These are phyloP conservation scores for Drosophila sproati DNA, from an alignment of 1,140 invertebrate genomes.

Conservation along the genomic window DNA sequence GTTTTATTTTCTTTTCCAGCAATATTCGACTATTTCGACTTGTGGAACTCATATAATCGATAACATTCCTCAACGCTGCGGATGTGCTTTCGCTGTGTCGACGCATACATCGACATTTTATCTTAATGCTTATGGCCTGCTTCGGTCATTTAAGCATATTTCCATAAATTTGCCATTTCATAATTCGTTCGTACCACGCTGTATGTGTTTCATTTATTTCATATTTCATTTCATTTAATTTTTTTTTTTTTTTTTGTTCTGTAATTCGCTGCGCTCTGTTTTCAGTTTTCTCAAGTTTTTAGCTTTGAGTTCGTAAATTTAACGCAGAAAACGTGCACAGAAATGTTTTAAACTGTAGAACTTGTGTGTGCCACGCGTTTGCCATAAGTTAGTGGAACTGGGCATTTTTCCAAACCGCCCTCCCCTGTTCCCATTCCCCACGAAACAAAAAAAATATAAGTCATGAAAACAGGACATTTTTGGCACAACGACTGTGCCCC, in stretches of 20 bases:
- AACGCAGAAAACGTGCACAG: slow-evolving; percentile 68
- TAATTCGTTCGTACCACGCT: slow-evolving; percentile 23
- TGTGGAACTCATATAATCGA: slow-evolving; percentile 1
- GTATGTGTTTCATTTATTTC: no score
- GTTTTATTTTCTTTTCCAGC: neutral
- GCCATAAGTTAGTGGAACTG: slow-evolving; percentile 50
- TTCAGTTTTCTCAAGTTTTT: slow-evolving; percentile 6
- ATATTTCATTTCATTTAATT: neutral
- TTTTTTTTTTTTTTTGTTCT: slow-evolving; percentile 4
- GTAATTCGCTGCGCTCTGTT: slow-evolving; percentile 4
- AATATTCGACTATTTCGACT: neutral
- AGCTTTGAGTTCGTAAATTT: slow-evolving; percentile 42
- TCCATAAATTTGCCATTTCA: slow-evolving; percentile 50
- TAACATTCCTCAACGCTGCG: neutral
- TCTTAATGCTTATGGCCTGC: slow-evolving; percentile 28
- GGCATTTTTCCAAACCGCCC: slow-evolving; percentile 4
- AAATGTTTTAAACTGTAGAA: slow-evolving; percentile 75
- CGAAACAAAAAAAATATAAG: neutral
- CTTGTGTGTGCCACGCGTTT: slow-evolving; percentile 60
- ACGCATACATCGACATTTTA: neutral
- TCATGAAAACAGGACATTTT: slow-evolving; percentile 64
- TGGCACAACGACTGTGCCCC: slow-evolving; percentile 52
- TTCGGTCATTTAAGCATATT: slow-evolving; percentile 39
- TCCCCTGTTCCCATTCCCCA: slow-evolving; percentile 7
- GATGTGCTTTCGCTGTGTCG: neutral